Evolutionary conservation across 2,113 vertebrate genomes (phyloP).

Genomic region (Siniperca knerii): DNA sequence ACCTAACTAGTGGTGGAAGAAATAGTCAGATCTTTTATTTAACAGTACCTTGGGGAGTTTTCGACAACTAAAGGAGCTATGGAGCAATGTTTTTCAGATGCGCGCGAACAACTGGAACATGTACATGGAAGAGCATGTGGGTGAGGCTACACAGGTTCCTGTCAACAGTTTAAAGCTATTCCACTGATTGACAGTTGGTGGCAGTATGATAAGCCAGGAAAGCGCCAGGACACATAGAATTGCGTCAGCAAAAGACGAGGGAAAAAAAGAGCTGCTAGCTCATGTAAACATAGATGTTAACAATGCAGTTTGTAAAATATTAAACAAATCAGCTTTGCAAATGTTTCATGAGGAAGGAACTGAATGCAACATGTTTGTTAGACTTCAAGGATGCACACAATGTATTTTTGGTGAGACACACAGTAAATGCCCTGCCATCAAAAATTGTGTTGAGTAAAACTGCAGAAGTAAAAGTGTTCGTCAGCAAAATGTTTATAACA

Average conservation of each 20-base stretch:
- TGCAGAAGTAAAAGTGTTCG: too few species aligned
- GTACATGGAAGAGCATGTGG: too few species aligned
- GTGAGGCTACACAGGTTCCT: neutral
- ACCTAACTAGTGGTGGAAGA: neutral
- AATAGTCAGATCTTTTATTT: too few species aligned
- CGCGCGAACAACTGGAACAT: neutral
- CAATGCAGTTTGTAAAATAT: neutral
- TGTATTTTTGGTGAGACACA: neutral
- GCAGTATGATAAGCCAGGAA: neutral
- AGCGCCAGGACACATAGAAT: neutral
- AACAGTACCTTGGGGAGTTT: neutral
- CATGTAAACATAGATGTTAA: neutral
- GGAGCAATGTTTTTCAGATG: neutral
- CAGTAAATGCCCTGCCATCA: neutral
- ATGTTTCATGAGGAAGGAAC: neutral
- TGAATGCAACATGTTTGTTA: neutral
- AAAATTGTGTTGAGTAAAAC: neutral
- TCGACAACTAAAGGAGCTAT: neutral
- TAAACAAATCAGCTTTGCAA: neutral
- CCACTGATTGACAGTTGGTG: neutral
- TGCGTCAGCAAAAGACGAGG: neutral
- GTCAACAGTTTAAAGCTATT: too few species aligned
- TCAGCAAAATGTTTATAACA: too few species aligned
- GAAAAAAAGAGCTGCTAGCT: neutral
- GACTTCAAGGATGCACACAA: neutral